Base-by-base conservation (phyloP, 1,140 invertebrate genomes). In the Ptiloglossa arizonensis region DNA sequence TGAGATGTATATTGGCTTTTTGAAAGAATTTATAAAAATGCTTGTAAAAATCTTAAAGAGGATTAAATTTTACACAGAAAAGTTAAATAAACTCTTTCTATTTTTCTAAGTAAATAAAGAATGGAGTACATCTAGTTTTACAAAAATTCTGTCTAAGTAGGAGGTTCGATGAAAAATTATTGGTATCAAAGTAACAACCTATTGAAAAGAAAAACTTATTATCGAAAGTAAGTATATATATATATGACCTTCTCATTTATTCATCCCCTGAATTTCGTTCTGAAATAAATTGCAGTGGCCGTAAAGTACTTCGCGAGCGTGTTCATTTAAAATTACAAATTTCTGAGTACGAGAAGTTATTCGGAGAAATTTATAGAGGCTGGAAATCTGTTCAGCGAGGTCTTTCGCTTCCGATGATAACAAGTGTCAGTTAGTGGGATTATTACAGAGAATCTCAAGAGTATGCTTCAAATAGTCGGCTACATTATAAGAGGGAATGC, bases 331-430 rank as follows among this genome's bases (percentile, higher is more conserved):
- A 68, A 54, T 69, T 69, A 32, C 48, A 5, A 13, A 5, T 17
- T 41, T 1, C 63, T 32, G 13, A 27, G 17, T 1, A 5, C 22
- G 32, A 6, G 5, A 22, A 32, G n/a, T 13, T 9, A 56, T 38
- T 27, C 50, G 41, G 17, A 52, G 38, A 69, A 56, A 69, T 56
- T 22, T 69, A 57, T 46, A 44, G 5, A 57, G 24, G 6, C 1
- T 2, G 22, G n/a, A 41, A 17, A 69, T 41, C 46, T 17, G 9
- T 24, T 24, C 29, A 27, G 24, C 6, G 27, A 56, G 8, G 11
- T 69, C 17, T 52, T n/a, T 38, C 50, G 11, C 22, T 41, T n/a
- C 22, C 3, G 19, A 54, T 68, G 67, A 56, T 69, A 69, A 69
- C 24, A 57, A 29, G 24, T 17, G 24, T 69, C 17, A 38, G 24